Percentiles rank a stretch among this genome's conserved stretches.
Evolutionary conservation across 2,888 invertebrate genomes (phyloP).

Genomic region (Zootermopsis nevadensis): DNA sequence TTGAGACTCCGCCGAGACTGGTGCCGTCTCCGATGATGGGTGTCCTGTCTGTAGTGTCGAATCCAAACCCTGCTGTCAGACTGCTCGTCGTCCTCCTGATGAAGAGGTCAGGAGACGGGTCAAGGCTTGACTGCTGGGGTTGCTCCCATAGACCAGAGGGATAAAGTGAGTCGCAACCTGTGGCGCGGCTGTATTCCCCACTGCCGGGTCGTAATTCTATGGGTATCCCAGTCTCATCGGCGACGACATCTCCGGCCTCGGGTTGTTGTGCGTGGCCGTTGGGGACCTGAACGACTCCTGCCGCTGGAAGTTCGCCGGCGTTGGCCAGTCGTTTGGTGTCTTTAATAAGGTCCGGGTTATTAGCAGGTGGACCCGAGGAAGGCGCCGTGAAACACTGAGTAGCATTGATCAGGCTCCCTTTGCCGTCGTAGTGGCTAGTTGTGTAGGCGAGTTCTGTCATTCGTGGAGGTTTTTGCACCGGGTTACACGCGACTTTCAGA

Average conservation of each 20-base stretch:
- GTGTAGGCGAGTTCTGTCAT: constrained; percentile 76
- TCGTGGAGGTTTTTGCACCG: constrained; percentile 78
- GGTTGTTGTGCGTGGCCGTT: constrained; percentile 35
- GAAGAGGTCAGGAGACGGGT: constrained; percentile 56
- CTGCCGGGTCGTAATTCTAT: constrained; percentile 70
- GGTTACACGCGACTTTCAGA: constrained; percentile 68
- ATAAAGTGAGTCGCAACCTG: constrained; percentile 72
- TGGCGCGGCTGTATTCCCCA: constrained; percentile 79
- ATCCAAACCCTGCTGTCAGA: constrained; percentile 65
- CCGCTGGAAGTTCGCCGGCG: constrained; percentile 62
- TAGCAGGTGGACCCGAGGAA: constrained; percentile 70
- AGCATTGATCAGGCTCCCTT: constrained; percentile 65
- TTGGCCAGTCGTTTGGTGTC: constrained; percentile 79
- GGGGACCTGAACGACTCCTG: constrained; percentile 2
- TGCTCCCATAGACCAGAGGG: constrained; percentile 77
- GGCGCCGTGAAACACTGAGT: constrained; percentile 44
- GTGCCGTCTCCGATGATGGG: constrained; percentile 72
- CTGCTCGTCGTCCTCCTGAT: constrained; percentile 68
- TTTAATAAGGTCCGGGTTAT: constrained; percentile 88
- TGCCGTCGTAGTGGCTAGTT: constrained; percentile 76
- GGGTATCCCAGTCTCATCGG: constrained; percentile 35
- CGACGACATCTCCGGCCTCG: not conserved
- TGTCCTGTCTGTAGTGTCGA: constrained; percentile 77
- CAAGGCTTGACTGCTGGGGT: constrained; percentile 54
- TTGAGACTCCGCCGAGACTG: constrained; percentile 60